Conservation (phyloP, 2,113 vertebrate species). For the Otis tarda region DNA sequence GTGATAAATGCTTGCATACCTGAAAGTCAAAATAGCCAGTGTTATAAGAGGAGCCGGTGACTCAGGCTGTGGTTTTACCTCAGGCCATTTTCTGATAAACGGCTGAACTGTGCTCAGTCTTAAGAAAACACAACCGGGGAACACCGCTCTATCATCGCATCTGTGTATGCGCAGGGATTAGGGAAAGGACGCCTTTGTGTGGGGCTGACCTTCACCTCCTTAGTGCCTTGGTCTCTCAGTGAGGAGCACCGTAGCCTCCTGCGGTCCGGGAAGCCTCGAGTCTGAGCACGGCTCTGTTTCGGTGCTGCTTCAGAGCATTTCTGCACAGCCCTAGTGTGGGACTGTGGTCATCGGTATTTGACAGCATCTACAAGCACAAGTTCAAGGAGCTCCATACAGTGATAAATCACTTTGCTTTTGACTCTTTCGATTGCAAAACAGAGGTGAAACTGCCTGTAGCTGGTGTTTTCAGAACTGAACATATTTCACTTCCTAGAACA, state of each 20-base stretch:
- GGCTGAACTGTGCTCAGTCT: background rate
- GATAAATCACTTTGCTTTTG: background rate
- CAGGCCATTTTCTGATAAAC: constrained; percentile 34
- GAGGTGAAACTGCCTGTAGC: background rate
- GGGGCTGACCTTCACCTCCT: background rate
- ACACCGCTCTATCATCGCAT: background rate
- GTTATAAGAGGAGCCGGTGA: constrained; percentile 48
- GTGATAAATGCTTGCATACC: background rate
- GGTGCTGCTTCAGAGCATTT: background rate
- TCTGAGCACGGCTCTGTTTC: background rate
- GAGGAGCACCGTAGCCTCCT: background rate
- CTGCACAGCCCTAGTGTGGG: background rate
- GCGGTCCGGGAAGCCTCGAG: background rate
- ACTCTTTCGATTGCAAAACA: rapidly evolving
- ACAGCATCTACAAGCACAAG: background rate
- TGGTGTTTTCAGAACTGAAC: background rate
- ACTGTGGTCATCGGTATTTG: background rate
- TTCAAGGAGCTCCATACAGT: background rate
- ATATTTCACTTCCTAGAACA: background rate
- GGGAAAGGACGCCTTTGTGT: background rate
- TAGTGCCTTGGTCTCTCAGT: background rate
- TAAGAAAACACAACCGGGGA: background rate
- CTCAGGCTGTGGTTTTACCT: constrained; percentile 54
- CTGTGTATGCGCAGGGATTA: background rate
- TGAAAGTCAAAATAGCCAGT: constrained; percentile 23